Conservation (phyloP, 2,888 invertebrate species). For the Morinoia aosen region DNA sequence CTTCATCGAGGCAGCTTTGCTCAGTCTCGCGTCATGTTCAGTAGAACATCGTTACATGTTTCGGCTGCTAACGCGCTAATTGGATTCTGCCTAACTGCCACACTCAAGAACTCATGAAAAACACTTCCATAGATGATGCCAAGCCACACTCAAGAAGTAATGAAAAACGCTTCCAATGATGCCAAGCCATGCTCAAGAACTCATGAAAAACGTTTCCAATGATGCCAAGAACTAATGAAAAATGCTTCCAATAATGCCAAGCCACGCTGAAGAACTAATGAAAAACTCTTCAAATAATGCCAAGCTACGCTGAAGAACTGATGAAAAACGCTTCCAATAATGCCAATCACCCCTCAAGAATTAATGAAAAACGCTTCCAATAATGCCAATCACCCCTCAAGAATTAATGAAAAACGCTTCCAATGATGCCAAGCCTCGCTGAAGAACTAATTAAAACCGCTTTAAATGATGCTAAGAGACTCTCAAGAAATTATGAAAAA, state of each 20-base stretch:
- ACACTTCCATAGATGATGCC: background rate
- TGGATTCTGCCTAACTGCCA: background rate
- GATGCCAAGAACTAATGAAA: no score
- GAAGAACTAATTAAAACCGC: no score
- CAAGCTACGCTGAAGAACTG: background rate
- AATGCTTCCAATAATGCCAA: no score
- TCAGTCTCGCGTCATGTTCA: background rate
- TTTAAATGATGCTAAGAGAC: no score
- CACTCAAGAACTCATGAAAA: background rate
- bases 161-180: no score
- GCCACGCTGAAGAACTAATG: background rate
- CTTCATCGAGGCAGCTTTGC: background rate
- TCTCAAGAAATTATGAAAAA: background rate
- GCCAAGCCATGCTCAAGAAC: no score
- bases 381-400: no score
- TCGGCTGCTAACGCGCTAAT: background rate
- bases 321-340: no score
- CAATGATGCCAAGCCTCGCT: background rate
- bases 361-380: background rate
- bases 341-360: no score
- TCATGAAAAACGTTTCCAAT: background rate
- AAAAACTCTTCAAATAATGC: background rate
- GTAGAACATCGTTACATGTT: background rate
- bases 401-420: background rate
- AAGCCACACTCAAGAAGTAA: background rate